Conservation (phyloP, 2,113 vertebrate species). For the rabbit (Oryctolagus cuniculus) region DNA sequence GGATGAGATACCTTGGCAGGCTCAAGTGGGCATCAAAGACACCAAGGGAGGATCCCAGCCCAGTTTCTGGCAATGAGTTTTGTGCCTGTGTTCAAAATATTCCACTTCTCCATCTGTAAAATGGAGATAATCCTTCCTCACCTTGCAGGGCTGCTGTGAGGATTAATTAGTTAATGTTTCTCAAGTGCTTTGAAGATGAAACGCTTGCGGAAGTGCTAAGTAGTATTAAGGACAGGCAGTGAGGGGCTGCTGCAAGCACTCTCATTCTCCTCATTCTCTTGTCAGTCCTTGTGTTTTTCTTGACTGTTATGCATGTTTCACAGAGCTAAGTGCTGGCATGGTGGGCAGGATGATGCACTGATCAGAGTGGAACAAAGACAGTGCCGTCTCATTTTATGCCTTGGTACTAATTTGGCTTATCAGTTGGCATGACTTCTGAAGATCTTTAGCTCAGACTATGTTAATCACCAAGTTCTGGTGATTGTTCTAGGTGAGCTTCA, state of each 20-base stretch:
- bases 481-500: conserved; percentile 46
- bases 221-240: conserved; percentile 61
- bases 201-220: conserved; percentile 71
- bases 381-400: conserved; percentile 32
- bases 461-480: conserved; percentile 60
- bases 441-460: conserved; percentile 37
- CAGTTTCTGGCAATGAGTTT: conserved; percentile 71
- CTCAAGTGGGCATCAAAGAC: conserved; percentile 70
- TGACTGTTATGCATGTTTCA: conserved; percentile 44
- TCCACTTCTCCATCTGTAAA: conserved; percentile 78
- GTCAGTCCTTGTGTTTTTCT: conserved; percentile 36
- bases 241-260: conserved; percentile 32
- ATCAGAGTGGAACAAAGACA: conserved; percentile 54
- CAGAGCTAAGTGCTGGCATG: conserved; percentile 23
- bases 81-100: conserved; percentile 75
- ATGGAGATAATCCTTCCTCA: conserved; percentile 82
- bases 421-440: conserved; percentile 70
- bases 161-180: conserved; percentile 81
- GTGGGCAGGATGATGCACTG: background rate
- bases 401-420: conserved; percentile 69
- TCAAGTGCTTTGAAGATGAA: conserved; percentile 83
- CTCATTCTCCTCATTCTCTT: conserved; percentile 39
- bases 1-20: conserved; percentile 61
- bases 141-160: conserved; percentile 73
- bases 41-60: conserved; percentile 29